Conservation (phyloP, 2,113 vertebrate species). For the human (Homo sapiens) region DNA sequence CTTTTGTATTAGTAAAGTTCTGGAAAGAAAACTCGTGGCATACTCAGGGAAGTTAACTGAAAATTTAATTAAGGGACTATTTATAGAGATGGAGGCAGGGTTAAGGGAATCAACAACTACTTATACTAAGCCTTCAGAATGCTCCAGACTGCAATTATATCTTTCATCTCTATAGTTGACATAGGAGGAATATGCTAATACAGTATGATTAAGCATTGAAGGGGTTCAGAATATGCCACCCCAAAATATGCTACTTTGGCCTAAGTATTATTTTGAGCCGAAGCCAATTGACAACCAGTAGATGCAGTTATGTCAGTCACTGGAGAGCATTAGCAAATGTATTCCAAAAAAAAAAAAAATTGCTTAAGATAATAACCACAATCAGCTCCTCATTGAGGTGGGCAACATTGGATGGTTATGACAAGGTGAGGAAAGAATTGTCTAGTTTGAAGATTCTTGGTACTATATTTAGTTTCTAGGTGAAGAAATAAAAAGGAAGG, state of each 20-base stretch:
- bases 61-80: background rate
- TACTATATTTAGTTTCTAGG: background rate
- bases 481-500: background rate
- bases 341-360: background rate
- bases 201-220: background rate
- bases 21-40: background rate
- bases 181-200: background rate
- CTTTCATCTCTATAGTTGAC: conserved; percentile 18
- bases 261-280: background rate
- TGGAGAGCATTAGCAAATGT: background rate
- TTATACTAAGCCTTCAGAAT: background rate
- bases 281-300: background rate
- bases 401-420: background rate
- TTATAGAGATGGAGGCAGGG: background rate
- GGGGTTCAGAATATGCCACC: background rate
- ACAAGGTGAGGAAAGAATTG: background rate
- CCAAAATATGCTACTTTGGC: background rate
- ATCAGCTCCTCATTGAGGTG: background rate
- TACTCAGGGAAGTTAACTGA: background rate
- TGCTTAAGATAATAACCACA: background rate
- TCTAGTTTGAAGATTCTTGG: background rate
- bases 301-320: background rate
- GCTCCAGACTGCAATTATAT: background rate
- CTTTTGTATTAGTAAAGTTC: background rate
- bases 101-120: background rate